phyloP scores from a whole-genome alignment of 1,140 invertebrate species.

The Eciton burchellii region DNA sequence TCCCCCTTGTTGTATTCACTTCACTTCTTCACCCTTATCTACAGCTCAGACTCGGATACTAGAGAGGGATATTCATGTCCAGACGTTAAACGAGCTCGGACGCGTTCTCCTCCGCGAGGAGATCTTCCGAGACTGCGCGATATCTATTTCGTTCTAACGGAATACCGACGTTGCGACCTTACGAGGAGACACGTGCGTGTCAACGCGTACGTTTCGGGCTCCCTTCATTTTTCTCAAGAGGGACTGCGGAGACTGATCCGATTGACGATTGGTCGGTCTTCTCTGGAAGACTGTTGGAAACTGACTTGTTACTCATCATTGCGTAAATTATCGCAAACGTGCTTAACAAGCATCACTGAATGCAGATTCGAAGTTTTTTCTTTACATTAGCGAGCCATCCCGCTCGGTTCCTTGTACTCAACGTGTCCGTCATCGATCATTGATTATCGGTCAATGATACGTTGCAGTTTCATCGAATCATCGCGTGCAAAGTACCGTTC shows the following conservation, averaged over 20 bases:
- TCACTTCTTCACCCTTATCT: constrained; percentile 83
- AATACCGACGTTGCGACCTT: constrained; percentile 42
- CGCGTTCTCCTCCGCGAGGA: constrained; percentile 36
- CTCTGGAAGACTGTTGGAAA: too few species aligned
- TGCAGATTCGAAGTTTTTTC: too few species aligned
- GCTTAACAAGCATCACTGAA: too few species aligned
- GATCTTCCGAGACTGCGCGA: constrained; percentile 22
- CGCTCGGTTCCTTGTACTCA: too few species aligned
- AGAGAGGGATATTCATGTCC: constrained; percentile 74
- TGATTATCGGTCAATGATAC: neutral
- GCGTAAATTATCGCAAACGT: too few species aligned
- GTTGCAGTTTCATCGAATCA: constrained; percentile 18
- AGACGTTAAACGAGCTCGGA: constrained; percentile 68
- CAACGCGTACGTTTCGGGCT: too few species aligned
- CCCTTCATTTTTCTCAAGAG: too few species aligned
- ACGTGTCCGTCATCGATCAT: neutral
- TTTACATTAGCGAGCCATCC: too few species aligned
- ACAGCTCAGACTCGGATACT: constrained; percentile 71
- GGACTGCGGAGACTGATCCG: too few species aligned
- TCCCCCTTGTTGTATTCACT: constrained; percentile 79
- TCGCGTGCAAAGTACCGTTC: neutral
- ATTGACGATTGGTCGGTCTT: too few species aligned
- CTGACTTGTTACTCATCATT: too few species aligned
- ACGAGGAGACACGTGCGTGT: neutral
- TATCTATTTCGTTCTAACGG: constrained; percentile 44